Evolutionary conservation across 2,888 invertebrate genomes (phyloP), one percentile per base, ranked within the genome.

Genomic region (Heliothis peltigera): DNA sequence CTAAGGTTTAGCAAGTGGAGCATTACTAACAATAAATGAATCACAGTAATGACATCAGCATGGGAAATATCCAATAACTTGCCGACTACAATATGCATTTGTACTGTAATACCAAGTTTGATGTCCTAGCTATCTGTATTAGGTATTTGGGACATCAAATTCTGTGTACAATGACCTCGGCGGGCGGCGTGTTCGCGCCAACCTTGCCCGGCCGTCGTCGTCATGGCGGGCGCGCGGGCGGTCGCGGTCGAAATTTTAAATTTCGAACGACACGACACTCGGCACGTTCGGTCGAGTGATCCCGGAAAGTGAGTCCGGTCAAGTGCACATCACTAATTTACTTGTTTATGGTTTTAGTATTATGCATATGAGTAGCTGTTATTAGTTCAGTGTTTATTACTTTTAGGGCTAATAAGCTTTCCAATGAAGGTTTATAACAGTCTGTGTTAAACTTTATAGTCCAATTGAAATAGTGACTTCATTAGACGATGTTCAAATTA

Each of bases 91-190:
- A 76, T 70, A 59, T 58, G 63, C 56, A 55, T 64, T 76, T 70
- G 65, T 65, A 58, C 70, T 75, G 57, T 70, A 75, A 55, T 67
- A 60, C 61, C 53, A 67, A 71, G 64, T 81, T 76, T 55, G 60
- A 73, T 79, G 79, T 68, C 77, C 81, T 84, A 83, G 82, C 83
- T 82, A 81, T 79, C 80, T 81, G 81, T 85, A 85, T 87, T 90
- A 90, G 89, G 89, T 92, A 93, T 93, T 92, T 92, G 89, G 93
- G 92, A 89, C 92, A 90, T 90, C 88, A 89, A 90, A 65, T 91
- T 85, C 89, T 85, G 86, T 91, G 91, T 93, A 87, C 92, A 91
- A 87, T 91, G 93, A 93, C 93, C 93, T 93, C 92, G 90, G 51
- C 81, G 78, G 72, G 77, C 82, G 81, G 82, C 83, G 87, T 81